A percentile compares a stretch with the other conserved stretches of the same genome.
Evolutionary conservation across 1,140 invertebrate species (phyloP).

Genomic region (Pseudomyrmex pallidus): DNA sequence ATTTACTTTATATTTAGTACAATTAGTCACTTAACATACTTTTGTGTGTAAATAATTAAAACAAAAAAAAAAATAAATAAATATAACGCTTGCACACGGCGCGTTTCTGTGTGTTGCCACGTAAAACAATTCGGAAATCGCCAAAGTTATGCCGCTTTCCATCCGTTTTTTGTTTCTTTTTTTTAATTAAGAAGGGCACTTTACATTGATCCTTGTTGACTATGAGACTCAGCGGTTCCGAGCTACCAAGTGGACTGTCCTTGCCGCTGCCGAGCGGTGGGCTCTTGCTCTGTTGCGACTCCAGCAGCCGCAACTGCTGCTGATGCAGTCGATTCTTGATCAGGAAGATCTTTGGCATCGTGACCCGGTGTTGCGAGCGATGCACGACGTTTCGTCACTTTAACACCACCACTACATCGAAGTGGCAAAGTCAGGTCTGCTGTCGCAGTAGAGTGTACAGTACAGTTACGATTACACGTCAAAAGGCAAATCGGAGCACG

Average conservation of each 20-base stretch:
- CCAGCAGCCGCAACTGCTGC: constrained; percentile 92
- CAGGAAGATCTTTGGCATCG: constrained; percentile 96
- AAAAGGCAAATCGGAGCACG: neutral
- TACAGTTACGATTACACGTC: constrained; percentile 31
- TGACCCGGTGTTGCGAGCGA: constrained; percentile 44
- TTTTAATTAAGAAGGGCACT: constrained; percentile 57
- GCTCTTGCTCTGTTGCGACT: constrained; percentile 89
- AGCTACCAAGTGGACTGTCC: constrained; percentile 80
- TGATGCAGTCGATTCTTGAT: constrained; percentile 95
- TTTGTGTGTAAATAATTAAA: too few relatives aligned
- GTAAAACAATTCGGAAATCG: neutral
- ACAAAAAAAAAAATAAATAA: too few relatives aligned
- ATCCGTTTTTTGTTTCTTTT: neutral
- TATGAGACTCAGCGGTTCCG: constrained; percentile 84
- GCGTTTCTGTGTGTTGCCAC: neutral
- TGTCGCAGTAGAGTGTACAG: too few relatives aligned
- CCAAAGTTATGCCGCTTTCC: constrained; percentile 4
- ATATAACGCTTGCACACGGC: too few relatives aligned
- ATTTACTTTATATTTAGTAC: too few relatives aligned
- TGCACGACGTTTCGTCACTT: constrained; percentile 36
- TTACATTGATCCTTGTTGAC: constrained; percentile 85
- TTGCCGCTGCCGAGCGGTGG: constrained; percentile 79
- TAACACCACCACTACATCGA: constrained; percentile 39
- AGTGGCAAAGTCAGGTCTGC: constrained; percentile 14
- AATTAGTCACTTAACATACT: too few relatives aligned